Evolutionary conservation across 1,140 invertebrate species (phyloP), one percentile per base, ranked within the genome.

Genomic region (Bicyclus anynana): DNA sequence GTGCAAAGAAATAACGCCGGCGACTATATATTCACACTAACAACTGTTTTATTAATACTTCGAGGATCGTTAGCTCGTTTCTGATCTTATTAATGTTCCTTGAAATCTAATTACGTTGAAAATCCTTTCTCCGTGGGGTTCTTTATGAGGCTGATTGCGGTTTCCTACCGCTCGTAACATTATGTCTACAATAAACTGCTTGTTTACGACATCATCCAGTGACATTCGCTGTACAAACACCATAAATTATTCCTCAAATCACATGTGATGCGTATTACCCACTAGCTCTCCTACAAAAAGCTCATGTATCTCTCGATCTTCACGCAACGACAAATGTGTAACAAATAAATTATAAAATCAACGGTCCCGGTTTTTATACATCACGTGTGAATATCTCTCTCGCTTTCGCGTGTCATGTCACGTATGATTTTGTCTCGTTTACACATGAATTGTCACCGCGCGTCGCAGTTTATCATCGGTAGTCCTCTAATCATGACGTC

Each of bases 271-370:
- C 72, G 75, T 77, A 80, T 80, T 80, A 79, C 78, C 75, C 74
- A 78, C 73, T 76, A 67, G 72, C 29, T 77, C 79, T 69, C 48
- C 70, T 74, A 84, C 79, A 85, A 83, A 85, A 86, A 84, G 76
- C 77, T 73, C 80, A 81, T 86, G 81, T 86, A 88, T 88, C 84
- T 84, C 77, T 64, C 67, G 77, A 86, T 88, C 85, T 86, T 86
- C 83, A 88, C 79, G 85, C 76, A 79, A 88, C 85, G 82, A 86
- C 85, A 88, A 88, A 88, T 88, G 79, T 85, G 85, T 88, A 80
- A 86, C 85, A 86, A 86, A 88, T 88, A 88, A 88, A 88, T 88
- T 88, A 86, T 88, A 74, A 88, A 86, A 88, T 85, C 84, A 87
- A 87, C 83, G 76, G 76, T 70, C 62, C 55, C 62, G 59, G 73